Base-by-base conservation (phyloP, 2,888 invertebrate species). In the Cybosia mesomella region DNA sequence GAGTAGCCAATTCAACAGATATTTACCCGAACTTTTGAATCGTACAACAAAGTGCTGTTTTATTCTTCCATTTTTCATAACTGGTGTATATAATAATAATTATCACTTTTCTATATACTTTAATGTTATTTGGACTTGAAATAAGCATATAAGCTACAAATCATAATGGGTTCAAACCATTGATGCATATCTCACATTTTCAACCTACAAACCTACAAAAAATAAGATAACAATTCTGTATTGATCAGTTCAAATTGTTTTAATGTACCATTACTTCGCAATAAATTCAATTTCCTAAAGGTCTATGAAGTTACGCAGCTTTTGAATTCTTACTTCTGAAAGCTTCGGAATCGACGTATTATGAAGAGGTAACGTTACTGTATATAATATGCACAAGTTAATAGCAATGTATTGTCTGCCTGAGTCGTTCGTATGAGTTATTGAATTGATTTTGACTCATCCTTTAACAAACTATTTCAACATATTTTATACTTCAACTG, bases 281-380 rank as follows among this genome's bases (percentile, higher is more conserved):
- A 58, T 43, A 65, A 65, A 65, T 58, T 65, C 58, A 65, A 66
- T 66, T 66, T 66, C 32, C 28, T 59, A 53, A 34, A 59, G 65
- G 66, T 54, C 59, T 53, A 59, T 11, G 15, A 66, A 59, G 54
- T 59, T 66, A 59, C 53, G 39, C 57, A 15, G 21, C 59, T 59
- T 61, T 58, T 63, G 32, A 66, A 49, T 49, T 49, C 9, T 49
- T 43, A 1, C 43, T 43, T 18, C 7, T n/a, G n/a, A 49, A 36
- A 49, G 49, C 49, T n/a, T 49, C n/a, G 9, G 28, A 28, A 28
- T 28, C 5, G 28, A 28, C 5, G 28, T 28, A 28, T 28, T 28
- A 28, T 28, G 28, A 4, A 5, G 28, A 28, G 28, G 28, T 28
- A 4, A 28, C 28, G 28, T 28, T 28, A 2, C 3, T 28, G 28